Base-by-base conservation (phyloP, 2,888 invertebrate species). In the Seira musarum region DNA sequence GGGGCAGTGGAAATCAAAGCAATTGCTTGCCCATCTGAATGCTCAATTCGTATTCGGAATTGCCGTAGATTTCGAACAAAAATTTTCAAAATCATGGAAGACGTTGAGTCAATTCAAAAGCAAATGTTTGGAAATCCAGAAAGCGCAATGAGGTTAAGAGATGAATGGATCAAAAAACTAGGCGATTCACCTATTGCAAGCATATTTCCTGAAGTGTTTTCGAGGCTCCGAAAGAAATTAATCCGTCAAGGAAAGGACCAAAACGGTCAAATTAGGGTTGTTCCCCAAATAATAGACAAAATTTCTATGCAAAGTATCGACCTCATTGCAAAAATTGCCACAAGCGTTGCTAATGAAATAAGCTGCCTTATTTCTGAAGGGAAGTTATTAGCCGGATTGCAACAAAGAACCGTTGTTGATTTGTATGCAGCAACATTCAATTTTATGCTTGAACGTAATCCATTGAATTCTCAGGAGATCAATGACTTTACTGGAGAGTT, bases 341-440 rank as follows among this genome's bases (percentile, higher is more conserved):
- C 40, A 10, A 72, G 71, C 22, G 25, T 49, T 5, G 71, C 71
- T 8, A 15, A 19, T 10, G 40, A n/a, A n/a, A n/a, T n/a, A n/a
- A 57, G 0, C 35, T 78, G 25, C 17, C 67, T 49, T 24, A 22
- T 6, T 40, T 78, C 1, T 15, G 49, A 46, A n/a, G 17, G 25
- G 17, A 25, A 61, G 0, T 22, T 65, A 8, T 61, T 78, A 24
- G 61, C 17, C 0, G 46, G 46, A 25, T 66, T 40, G 19, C 67
- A 66, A 0, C 67, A 78, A 17, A 67, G 25, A 1, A 61, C 46
- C 1, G 78, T 78, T 1, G 19, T 67, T 8, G 17, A 19, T 24
- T 57, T 88, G 21, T 64, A 76, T 15, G 66, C 83, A 3, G 81
- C 87, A 19, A 80, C 84, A n/a, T 70, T 87, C 60, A 22, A 15